Percentiles rank a stretch among this genome's conserved stretches.
phyloP scores from a whole-genome alignment of 2,888 invertebrate species.

The Fabriciana adippe region DNA sequence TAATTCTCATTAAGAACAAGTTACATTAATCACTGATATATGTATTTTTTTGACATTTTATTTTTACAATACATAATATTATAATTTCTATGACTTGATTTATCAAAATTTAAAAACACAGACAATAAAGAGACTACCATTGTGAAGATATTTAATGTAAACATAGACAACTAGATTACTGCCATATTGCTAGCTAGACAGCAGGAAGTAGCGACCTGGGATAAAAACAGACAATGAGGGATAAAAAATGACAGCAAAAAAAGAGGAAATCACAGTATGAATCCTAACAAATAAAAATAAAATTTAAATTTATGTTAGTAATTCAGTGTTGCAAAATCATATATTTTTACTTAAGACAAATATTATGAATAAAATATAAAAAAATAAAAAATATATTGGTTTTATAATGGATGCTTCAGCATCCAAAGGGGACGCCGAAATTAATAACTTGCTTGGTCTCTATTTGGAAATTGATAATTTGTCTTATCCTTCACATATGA shows the following conservation, averaged over 20 bases:
- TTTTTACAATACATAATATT: no score
- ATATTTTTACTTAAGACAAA: slow-evolving; percentile 6
- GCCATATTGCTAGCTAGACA: slow-evolving; percentile 10
- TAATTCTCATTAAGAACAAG: no score
- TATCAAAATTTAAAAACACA: no score
- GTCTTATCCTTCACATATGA: slow-evolving; percentile 48
- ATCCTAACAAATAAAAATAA: slow-evolving; percentile 13
- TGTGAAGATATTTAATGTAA: neutral
- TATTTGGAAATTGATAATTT: slow-evolving; percentile 55
- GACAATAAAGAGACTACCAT: no score
- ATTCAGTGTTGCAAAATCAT: slow-evolving; percentile 8
- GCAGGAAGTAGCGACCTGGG: slow-evolving; percentile 10
- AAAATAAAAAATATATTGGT: slow-evolving; percentile 30
- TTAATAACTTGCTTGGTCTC: slow-evolving; percentile 54
- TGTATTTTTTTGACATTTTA: no score
- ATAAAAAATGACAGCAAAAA: slow-evolving; percentile 18
- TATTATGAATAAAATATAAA: slow-evolving; percentile 22
- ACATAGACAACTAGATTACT: slow-evolving; percentile 9
- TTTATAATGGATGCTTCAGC: slow-evolving; percentile 70
- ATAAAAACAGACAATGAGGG: slow-evolving; percentile 6
- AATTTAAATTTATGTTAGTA: slow-evolving; percentile 5
- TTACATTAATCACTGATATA: no score
- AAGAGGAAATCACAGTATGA: slow-evolving; percentile 21
- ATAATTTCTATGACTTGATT: no score
- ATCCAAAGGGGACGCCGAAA: slow-evolving; percentile 54